Evolutionary conservation across 2,113 vertebrate species (phyloP).

Genomic region (Myotis lucifugus): DNA sequence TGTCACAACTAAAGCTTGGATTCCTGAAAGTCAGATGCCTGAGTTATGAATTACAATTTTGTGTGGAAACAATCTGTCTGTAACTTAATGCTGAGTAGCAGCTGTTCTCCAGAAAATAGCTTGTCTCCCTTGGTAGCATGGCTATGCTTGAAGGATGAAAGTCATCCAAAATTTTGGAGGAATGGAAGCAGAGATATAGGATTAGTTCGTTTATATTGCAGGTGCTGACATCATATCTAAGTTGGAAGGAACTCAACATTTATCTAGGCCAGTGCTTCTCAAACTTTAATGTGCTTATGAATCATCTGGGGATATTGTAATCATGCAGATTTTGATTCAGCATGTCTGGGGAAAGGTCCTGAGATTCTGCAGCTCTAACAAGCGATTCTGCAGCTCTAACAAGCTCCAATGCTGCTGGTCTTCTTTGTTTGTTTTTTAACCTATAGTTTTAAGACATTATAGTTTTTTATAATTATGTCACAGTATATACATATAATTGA

Average conservation of each 20-base stretch:
- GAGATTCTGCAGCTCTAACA: neutral
- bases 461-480: conserved; percentile 1
- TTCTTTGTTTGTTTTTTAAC: neutral
- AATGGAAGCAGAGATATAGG: neutral
- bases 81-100: neutral
- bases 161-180: neutral
- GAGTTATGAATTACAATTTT: conserved; percentile 37
- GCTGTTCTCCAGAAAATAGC: neutral
- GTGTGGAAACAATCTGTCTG: conserved; percentile 23
- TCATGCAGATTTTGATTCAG: conserved; percentile 38
- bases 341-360: neutral
- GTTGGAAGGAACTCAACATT: conserved; percentile 10
- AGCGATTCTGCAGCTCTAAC: neutral
- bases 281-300: neutral
- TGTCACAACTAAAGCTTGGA: conserved; percentile 17
- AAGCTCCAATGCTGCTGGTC: neutral
- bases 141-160: neutral
- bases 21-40: conserved; percentile 46
- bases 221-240: neutral
- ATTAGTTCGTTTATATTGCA: neutral
- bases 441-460: neutral
- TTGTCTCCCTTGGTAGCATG: neutral
- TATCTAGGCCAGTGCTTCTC: neutral
- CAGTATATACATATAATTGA: neutral
- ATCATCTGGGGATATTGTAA: neutral